These are phyloP conservation scores for Epinotia demarniana DNA, from an alignment of 2,888 invertebrate species.

Conservation along the genomic window DNA sequence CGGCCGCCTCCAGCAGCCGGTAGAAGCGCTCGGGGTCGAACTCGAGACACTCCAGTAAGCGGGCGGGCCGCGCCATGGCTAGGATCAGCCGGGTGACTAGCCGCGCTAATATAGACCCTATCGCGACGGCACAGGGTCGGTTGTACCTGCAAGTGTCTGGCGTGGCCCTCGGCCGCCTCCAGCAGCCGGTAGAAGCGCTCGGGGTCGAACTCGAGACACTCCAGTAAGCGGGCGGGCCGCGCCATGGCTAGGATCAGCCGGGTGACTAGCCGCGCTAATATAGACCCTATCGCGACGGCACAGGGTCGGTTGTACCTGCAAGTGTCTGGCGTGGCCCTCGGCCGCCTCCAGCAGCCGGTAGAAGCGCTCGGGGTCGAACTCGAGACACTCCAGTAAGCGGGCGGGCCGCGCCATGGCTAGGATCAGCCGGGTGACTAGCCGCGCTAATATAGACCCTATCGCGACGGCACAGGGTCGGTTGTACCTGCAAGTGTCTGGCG, in stretches of 20 bases:
- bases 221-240: slow-evolving; percentile 50
- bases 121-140: background rate
- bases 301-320: slow-evolving; percentile 66
- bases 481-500: slow-evolving; percentile 87
- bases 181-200: slow-evolving; percentile 95
- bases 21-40: too few relatives aligned
- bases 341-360: slow-evolving; percentile 89
- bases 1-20: slow-evolving; percentile 90
- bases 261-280: slow-evolving; percentile 93
- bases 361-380: too few relatives aligned
- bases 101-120: slow-evolving; percentile 85
- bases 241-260: slow-evolving; percentile 91
- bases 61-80: slow-evolving; percentile 72
- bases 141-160: slow-evolving; percentile 85
- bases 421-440: slow-evolving; percentile 60
- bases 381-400: too few relatives aligned
- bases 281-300: background rate
- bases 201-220: slow-evolving; percentile 98
- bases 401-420: too few relatives aligned
- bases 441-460: slow-evolving; percentile 83
- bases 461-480: background rate
- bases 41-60: slow-evolving; percentile 80
- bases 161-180: slow-evolving; percentile 98
- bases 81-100: slow-evolving; percentile 96
- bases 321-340: slow-evolving; percentile 94